These are phyloP conservation scores for Drosophila albomicans DNA, from an alignment of 1,140 invertebrate species.

Conservation along the genomic window DNA sequence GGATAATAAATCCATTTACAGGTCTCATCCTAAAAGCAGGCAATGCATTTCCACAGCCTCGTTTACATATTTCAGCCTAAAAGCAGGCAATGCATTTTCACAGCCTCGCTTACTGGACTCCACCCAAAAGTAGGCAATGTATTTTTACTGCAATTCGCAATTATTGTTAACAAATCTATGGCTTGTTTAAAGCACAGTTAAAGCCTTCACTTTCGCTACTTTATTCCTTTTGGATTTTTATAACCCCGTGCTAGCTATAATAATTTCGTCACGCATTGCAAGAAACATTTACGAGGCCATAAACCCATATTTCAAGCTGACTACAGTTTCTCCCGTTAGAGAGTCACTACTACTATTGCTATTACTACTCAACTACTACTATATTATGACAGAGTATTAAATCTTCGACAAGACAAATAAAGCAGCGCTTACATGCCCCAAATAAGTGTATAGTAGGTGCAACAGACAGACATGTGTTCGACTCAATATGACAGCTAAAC, in stretches of 20 bases:
- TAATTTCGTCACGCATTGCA: slow-evolving; percentile 28
- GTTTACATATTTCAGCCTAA: too few relatives aligned
- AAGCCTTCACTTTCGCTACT: background rate
- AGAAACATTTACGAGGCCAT: slow-evolving; percentile 28
- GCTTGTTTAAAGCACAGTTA: slow-evolving; percentile 8
- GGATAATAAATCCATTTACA: slow-evolving; percentile 2
- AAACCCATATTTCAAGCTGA: slow-evolving; percentile 29
- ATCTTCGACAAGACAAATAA: slow-evolving; percentile 20
- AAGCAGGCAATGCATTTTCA: too few relatives aligned
- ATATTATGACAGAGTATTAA: slow-evolving; percentile 22
- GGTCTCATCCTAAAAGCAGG: background rate
- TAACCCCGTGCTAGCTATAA: background rate
- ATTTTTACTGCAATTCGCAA: background rate
- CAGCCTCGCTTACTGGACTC: background rate
- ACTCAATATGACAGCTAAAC: slow-evolving; percentile 40
- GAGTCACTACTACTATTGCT: too few relatives aligned
- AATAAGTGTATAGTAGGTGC: slow-evolving; percentile 29
- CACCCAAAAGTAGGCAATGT: slow-evolving; percentile 1
- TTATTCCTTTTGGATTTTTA: background rate
- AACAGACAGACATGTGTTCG: slow-evolving; percentile 33
- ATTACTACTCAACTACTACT: background rate
- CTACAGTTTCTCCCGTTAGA: background rate
- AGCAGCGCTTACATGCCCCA: slow-evolving; percentile 24
- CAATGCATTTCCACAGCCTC: background rate
- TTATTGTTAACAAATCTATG: slow-evolving; percentile 19